Evolutionary conservation across 1,140 invertebrate species (phyloP).

Genomic region (Papilio polyxenes): DNA sequence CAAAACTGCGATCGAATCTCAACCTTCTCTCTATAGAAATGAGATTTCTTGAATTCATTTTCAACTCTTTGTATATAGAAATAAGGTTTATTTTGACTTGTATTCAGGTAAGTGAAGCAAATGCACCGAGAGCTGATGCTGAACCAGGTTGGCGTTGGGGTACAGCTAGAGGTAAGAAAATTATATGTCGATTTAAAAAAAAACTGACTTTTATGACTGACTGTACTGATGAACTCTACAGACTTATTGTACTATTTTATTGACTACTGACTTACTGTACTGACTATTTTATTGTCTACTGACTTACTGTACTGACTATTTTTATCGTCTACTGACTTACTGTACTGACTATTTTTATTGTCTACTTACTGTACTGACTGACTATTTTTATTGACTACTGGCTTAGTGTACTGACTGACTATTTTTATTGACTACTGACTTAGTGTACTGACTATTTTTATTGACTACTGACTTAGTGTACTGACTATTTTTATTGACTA

Average conservation of each 20-base stretch:
- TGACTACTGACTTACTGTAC: too few species aligned
- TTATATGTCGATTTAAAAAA: neutral
- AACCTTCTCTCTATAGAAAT: neutral
- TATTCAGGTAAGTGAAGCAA: constrained; percentile 61
- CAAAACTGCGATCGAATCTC: neutral
- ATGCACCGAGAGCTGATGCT: constrained; percentile 91
- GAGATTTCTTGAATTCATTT: neutral
- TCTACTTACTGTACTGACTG: too few species aligned
- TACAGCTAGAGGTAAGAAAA: constrained; percentile 86
- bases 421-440: too few species aligned
- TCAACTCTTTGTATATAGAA: neutral
- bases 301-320: too few species aligned
- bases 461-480: too few species aligned
- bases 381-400: neutral
- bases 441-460: too few species aligned
- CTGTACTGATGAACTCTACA: too few species aligned
- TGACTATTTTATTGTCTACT: too few species aligned
- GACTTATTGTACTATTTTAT: too few species aligned
- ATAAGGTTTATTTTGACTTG: neutral
- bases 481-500: too few species aligned
- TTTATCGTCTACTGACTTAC: too few species aligned
- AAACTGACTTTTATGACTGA: neutral
- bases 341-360: neutral
- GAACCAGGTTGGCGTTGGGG: constrained; percentile 99
- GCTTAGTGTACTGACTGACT: too few species aligned